Base-by-base conservation (phyloP, 2,113 vertebrate genomes). In the Brachypteracias leptosomus region DNA sequence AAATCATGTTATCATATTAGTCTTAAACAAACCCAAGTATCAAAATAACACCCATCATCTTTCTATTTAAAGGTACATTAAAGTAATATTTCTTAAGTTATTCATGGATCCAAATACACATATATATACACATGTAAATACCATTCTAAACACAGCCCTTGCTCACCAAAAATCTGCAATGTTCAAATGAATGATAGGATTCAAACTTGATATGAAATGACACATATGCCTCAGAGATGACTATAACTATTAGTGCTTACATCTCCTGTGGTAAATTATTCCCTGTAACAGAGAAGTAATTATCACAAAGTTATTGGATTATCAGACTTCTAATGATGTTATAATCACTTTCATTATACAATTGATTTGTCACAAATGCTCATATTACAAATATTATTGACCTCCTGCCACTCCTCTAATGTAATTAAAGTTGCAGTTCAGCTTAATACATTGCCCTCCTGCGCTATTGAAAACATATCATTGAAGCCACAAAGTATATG, bases 341-440 rank as follows among this genome's bases (percentile, higher is more conserved):
- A 79, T 94, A 91, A 96, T 80, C 22, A 3, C 57, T 88, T 95
- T 90, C 82, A 85, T 93, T 96, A 93, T 52, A 85, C 57, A 90
- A 95, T 55, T 93, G 78, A 93, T 97, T 85, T 95, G 63, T 86
- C 70, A 93, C 54, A 90, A 92, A 81, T n/a, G 73, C 72, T 85
- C 72, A 29, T 63, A 81, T 87, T 51, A 63, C 82, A 95, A 76
- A 81, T 83, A 94, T 47, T 92, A 93, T 63, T 93, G 94, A 94
- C 70, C 73, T 76, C 65, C 71, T 91, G 63, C 40, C 71, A 89
- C 58, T 76, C 36, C 57, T 77, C 6, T 36, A 78, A 59, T 4
- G 26, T 51, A 91, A 91, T 90, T 77, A 59, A 74, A 83, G 49
- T 8, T 85, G 40, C 74, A 73, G 38, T 61, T 91, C 29, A 85